phyloP scores from a whole-genome alignment of 1,140 invertebrate genomes.

The Cylas formicarius region DNA sequence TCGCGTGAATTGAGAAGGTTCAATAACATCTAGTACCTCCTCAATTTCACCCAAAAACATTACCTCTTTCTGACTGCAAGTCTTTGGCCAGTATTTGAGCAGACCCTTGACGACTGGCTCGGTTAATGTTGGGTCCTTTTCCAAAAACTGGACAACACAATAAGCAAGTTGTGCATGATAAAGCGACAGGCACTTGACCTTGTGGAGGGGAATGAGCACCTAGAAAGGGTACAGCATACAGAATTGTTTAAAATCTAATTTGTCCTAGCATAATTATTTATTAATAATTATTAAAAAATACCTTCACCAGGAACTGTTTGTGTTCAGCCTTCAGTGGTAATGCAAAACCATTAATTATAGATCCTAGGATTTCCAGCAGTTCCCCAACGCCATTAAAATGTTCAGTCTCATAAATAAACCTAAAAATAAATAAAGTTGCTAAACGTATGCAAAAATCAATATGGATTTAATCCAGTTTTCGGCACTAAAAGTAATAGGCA shows the following conservation, averaged over 20 bases:
- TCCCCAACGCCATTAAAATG: conserved; percentile 99
- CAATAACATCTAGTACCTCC: conserved; percentile 97
- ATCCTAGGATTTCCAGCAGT: conserved; percentile 96
- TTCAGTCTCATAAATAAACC: conserved; percentile 99
- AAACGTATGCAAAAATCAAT: too few relatives aligned
- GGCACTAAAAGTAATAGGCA: too few relatives aligned
- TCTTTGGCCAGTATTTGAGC: conserved; percentile 99
- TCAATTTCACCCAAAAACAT: conserved; percentile 98
- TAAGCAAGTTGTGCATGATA: conserved; percentile 97
- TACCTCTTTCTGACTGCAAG: conserved; percentile 93
- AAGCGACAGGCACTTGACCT: conserved; percentile 89
- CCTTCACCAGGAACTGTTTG: conserved; percentile 97
- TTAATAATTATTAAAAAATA: too few relatives aligned
- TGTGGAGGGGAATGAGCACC: conserved; percentile 88
- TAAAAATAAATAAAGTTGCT: conserved; percentile 40
- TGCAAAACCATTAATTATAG: conserved; percentile 98
- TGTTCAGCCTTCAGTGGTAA: conserved; percentile 95
- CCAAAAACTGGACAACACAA: conserved; percentile 99
- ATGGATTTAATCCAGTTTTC: too few relatives aligned
- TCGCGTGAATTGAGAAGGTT: conserved; percentile 96
- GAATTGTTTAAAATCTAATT: too few relatives aligned
- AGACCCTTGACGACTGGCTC: conserved; percentile 93
- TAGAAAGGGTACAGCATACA: conserved; percentile 4
- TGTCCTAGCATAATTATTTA: background rate
- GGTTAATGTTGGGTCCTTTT: conserved; percentile 95